Base-by-base conservation (phyloP, 2,797 vertebrate species). In the Esox lucius region DNA sequence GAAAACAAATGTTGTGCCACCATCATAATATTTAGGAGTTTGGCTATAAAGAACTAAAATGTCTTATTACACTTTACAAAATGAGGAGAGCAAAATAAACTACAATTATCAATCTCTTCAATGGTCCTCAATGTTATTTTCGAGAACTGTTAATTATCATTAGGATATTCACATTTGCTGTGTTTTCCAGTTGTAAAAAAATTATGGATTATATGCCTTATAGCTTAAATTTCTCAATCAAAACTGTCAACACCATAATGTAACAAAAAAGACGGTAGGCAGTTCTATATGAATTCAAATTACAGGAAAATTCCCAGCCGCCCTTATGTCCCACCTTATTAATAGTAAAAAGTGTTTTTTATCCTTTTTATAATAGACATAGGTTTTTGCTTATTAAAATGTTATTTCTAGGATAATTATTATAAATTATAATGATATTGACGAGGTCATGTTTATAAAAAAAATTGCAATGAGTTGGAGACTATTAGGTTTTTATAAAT, bases 161-260 rank as follows among this genome's bases (percentile, higher is more conserved):
- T 53, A 53, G 53, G n/a, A 53, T 56, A n/a, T 22, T 56, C 51
- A 56, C 53, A n/a, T 56, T 56, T 56, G n/a, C n/a, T 56, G 53
- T n/a, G n/a, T 53, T 56, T 56, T 19, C 51, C 51, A 19, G 16
- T 17, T 4, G 17, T 53, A 5, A 53, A 53, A 53, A 53, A 53
- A 53, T 6, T n/a, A 53, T 53, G 0, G 19, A 53, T 53, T 53
- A 53, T n/a, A 16, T n/a, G 7, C n/a, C 17, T 53, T n/a, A n/a
- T 53, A 19, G 2, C 5, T 5, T 39, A 8, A 39, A 39, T 39
- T 33, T 33, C 33, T 33, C 35, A 39, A 6, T 39, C 28, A 31
- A 31, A 31, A 31, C 3, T 39, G 35, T 39, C 35, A 39, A 39
- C 35, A 39, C 35, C 35, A 39, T 39, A 5, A 8, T 35, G 17